These are phyloP conservation scores for Alethe diademata DNA, from an alignment of 2,113 vertebrate genomes.

Conservation along the genomic window DNA sequence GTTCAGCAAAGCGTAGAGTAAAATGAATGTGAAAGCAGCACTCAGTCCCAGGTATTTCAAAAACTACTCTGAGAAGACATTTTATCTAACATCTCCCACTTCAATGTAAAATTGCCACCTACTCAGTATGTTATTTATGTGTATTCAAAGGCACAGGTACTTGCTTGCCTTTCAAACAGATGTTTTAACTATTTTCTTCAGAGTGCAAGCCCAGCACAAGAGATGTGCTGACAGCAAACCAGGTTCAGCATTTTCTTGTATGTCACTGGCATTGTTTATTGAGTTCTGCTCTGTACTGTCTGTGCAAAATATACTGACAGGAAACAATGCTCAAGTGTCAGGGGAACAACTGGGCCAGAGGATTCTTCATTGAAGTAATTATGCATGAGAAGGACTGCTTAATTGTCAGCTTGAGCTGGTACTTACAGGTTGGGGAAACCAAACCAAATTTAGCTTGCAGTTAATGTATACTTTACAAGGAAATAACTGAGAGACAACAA, in stretches of 20 bases:
- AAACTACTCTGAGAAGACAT: not conserved
- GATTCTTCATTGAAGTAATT: not conserved
- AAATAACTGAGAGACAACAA: not conserved
- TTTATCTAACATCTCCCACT: conserved; percentile 25
- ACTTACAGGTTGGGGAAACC: not conserved
- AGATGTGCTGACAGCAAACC: not conserved
- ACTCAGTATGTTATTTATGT: not conserved
- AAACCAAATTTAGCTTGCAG: conserved; percentile 20
- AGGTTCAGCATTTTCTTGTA: not conserved
- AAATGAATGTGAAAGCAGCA: not conserved
- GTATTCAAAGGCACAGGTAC: conserved; percentile 11
- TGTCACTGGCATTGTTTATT: not conserved
- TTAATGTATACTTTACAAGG: not conserved
- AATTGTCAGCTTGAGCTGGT: not conserved
- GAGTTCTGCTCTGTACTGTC: not conserved
- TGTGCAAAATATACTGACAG: not conserved
- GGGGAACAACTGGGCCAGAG: not conserved
- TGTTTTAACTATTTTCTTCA: not conserved
- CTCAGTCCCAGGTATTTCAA: not conserved
- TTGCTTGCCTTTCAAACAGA: not conserved
- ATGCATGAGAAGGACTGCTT: not conserved
- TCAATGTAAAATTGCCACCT: not conserved
- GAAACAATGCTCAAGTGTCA: not conserved
- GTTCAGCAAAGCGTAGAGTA: not conserved
- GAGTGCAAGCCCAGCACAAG: not conserved